phyloP scores from a whole-genome alignment of 2,888 invertebrate species.

The Halictus quadricinctus region DNA sequence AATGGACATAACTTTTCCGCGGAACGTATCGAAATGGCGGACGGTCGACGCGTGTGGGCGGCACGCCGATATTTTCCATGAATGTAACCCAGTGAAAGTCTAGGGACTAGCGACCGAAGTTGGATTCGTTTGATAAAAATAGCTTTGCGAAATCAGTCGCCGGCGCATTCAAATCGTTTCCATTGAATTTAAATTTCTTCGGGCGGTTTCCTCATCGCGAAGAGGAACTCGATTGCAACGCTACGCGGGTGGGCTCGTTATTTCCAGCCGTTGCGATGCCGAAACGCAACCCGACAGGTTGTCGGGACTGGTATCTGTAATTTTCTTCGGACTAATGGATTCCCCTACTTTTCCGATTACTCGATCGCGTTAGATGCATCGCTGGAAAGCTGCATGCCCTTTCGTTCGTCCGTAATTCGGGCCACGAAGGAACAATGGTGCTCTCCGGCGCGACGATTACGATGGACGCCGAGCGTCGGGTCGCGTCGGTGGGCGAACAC shows the following conservation, averaged over 20 bases:
- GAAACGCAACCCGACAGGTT: constrained; percentile 36
- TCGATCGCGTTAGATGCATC: neutral
- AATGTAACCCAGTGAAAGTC: constrained; percentile 19
- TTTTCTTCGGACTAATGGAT: constrained; percentile 26
- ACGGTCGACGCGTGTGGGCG: constrained; percentile 17
- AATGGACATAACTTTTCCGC: constrained; percentile 6
- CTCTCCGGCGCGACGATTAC: neutral
- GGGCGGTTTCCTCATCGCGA: constrained; percentile 27
- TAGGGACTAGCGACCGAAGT: neutral
- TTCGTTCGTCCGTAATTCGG: neutral
- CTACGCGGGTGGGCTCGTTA: constrained; percentile 40
- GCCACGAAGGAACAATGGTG: neutral
- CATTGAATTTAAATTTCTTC: constrained; percentile 30
- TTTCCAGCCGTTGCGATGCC: constrained; percentile 36
- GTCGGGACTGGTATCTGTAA: constrained; percentile 21
- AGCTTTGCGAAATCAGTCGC: constrained; percentile 19
- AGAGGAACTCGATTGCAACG: constrained; percentile 22
- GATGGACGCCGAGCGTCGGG: neutral
- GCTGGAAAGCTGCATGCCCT: neutral
- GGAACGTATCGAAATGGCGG: constrained; percentile 1
- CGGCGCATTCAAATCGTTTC: constrained; percentile 21
- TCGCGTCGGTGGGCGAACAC: neutral
- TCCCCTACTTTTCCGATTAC: neutral
- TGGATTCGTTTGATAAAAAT: constrained; percentile 8
- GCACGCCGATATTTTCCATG: constrained; percentile 12